These are phyloP conservation scores for Echiichthys vipera DNA, from an alignment of 2,797 vertebrate species.

Conservation along the genomic window DNA sequence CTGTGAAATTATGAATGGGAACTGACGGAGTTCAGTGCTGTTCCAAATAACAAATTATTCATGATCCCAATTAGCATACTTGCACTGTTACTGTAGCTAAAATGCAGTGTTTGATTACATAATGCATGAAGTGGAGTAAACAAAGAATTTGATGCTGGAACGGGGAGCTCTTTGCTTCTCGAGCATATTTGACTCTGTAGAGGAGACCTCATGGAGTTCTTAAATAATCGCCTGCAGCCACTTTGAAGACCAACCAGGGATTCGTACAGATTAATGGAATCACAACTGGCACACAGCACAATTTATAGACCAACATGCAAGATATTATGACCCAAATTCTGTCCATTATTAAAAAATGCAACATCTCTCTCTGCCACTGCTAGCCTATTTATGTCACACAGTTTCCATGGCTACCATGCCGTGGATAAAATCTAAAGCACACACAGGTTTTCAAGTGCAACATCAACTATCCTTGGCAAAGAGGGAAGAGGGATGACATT, in stretches of 20 bases:
- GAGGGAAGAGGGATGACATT: slow-evolving; percentile 34
- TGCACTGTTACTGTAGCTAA: slow-evolving; percentile 31
- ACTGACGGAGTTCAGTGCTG: slow-evolving; percentile 24
- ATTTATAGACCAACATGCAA: slow-evolving; percentile 85
- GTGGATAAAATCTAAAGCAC: slow-evolving; percentile 78
- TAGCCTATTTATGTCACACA: slow-evolving; percentile 88
- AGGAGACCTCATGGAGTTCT: slow-evolving; percentile 45
- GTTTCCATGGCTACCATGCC: slow-evolving; percentile 87
- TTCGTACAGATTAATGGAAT: slow-evolving; percentile 83
- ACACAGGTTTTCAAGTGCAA: slow-evolving; percentile 70
- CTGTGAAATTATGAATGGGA: slow-evolving; percentile 63
- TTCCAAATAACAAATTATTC: slow-evolving; percentile 58
- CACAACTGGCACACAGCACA: slow-evolving; percentile 83
- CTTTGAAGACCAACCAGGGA: slow-evolving; percentile 75
- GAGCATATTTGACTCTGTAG: slow-evolving; percentile 39
- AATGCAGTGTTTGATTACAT: slow-evolving; percentile 56
- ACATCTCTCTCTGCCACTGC: slow-evolving; percentile 74
- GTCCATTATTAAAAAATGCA: slow-evolving; percentile 83
- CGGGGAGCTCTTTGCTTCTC: not conserved
- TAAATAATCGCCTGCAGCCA: slow-evolving; percentile 70
- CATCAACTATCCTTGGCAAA: slow-evolving; percentile 69
- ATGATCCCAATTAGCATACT: slow-evolving; percentile 57
- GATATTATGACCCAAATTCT: slow-evolving; percentile 87
- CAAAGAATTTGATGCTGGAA: slow-evolving; percentile 30
- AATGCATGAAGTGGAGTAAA: slow-evolving; percentile 60